phyloP scores from a whole-genome alignment of 2,797 vertebrate genomes.

The Petrocephalus sullivani region DNA sequence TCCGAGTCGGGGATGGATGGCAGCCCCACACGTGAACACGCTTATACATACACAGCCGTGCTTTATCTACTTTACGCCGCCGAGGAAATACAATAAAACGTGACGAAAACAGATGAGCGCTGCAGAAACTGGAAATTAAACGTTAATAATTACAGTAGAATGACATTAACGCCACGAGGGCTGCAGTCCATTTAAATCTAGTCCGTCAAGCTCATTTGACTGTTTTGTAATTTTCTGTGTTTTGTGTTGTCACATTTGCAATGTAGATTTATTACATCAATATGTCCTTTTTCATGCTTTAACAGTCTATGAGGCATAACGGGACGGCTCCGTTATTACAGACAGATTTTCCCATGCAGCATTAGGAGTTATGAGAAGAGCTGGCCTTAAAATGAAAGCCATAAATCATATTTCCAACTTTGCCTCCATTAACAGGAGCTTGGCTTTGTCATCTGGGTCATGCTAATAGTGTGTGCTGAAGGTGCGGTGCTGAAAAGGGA shows the following conservation, averaged over 20 bases:
- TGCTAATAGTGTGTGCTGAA: slow-evolving; percentile 61
- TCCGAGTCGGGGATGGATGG: neutral
- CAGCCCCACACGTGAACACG: neutral
- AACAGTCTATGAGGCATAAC: slow-evolving; percentile 60
- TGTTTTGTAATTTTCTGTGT: slow-evolving; percentile 44
- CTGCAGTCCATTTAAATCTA: slow-evolving; percentile 39
- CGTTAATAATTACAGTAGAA: slow-evolving; percentile 46
- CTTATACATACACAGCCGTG: neutral
- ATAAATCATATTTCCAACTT: slow-evolving; percentile 65
- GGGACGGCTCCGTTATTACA: slow-evolving; percentile 61
- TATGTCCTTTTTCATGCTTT: slow-evolving; percentile 68
- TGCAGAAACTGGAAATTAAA: slow-evolving; percentile 43
- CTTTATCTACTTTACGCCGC: neutral
- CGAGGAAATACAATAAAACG: neutral
- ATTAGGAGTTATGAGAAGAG: slow-evolving; percentile 65
- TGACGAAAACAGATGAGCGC: neutral
- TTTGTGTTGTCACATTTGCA: slow-evolving; percentile 57
- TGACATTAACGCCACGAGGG: neutral
- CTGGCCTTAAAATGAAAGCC: slow-evolving; percentile 67
- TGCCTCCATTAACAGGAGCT: slow-evolving; percentile 68
- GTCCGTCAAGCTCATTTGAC: slow-evolving; percentile 48
- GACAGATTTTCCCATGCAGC: slow-evolving; percentile 64
- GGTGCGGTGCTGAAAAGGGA: slow-evolving; percentile 47
- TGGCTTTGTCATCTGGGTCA: slow-evolving; percentile 68
- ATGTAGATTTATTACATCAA: slow-evolving; percentile 71